phyloP scores from a whole-genome alignment of 2,888 invertebrate species.

The Danaus chrysippus region DNA sequence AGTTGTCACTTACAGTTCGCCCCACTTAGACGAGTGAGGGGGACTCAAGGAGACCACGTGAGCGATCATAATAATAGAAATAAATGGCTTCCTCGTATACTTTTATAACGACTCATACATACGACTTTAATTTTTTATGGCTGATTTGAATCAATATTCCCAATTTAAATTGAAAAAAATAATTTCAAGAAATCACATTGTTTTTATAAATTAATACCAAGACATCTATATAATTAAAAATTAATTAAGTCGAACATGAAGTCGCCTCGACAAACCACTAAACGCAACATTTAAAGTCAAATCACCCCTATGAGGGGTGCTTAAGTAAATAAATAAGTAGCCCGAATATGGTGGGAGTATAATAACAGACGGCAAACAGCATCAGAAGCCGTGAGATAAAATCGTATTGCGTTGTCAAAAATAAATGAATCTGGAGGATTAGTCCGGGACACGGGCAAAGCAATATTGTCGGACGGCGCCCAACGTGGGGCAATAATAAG shows the following conservation, averaged over 20 bases:
- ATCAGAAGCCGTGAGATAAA: slow-evolving; percentile 79
- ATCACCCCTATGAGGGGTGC: slow-evolving; percentile 67
- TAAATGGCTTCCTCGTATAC: slow-evolving; percentile 13
- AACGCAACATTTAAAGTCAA: slow-evolving; percentile 70
- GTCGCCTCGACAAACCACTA: slow-evolving; percentile 53
- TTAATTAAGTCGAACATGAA: slow-evolving; percentile 14
- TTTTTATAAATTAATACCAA: too few species aligned
- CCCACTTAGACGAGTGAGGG: slow-evolving; percentile 47
- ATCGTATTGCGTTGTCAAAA: slow-evolving; percentile 80
- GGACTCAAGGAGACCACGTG: slow-evolving; percentile 36
- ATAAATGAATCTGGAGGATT: slow-evolving; percentile 78
- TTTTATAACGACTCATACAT: slow-evolving; percentile 13
- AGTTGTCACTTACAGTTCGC: slow-evolving; percentile 55
- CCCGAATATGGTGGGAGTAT: slow-evolving; percentile 69
- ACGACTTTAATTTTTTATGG: background rate
- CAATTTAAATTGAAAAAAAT: too few species aligned
- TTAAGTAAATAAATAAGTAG: slow-evolving; percentile 75
- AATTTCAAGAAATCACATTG: too few species aligned
- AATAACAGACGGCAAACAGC: slow-evolving; percentile 79
- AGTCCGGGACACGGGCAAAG: slow-evolving; percentile 70
- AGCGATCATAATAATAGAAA: slow-evolving; percentile 27
- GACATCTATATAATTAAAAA: background rate
- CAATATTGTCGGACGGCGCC: slow-evolving; percentile 72
- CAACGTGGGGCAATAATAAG: slow-evolving; percentile 66
- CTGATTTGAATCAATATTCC: too few species aligned